Conservation (phyloP, 2,888 invertebrate genomes). For the Lordiphosa fenestrarum region DNA sequence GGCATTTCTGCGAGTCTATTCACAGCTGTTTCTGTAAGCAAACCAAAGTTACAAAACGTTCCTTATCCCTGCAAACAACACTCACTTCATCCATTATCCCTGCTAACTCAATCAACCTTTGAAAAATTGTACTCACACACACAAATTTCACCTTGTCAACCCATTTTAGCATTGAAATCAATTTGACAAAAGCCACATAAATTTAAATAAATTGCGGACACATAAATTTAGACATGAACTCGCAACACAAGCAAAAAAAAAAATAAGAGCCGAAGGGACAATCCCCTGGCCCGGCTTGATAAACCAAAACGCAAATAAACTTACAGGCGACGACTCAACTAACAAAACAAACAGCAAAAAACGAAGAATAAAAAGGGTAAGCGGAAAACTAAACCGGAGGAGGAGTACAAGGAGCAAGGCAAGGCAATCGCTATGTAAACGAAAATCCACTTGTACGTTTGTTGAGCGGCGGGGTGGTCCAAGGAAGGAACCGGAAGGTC, state of each 20-base stretch:
- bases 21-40: too few relatives aligned
- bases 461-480: slow-evolving; percentile 1
- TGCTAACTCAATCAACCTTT: slow-evolving; percentile 59
- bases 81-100: too few relatives aligned
- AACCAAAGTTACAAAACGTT: too few relatives aligned
- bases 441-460: slow-evolving; percentile 35
- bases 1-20: too few relatives aligned
- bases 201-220: slow-evolving; percentile 74
- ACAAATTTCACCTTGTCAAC: slow-evolving; percentile 61
- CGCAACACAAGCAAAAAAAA: slow-evolving; percentile 5
- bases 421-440: slow-evolving; percentile 45
- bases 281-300: slow-evolving; percentile 26
- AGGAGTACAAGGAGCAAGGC: slow-evolving; percentile 4
- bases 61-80: too few relatives aligned
- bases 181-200: slow-evolving; percentile 76
- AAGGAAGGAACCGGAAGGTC: slow-evolving; percentile 5
- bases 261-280: slow-evolving; percentile 11
- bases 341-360: slow-evolving; percentile 62
- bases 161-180: slow-evolving; percentile 74
- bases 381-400: slow-evolving; percentile 47
- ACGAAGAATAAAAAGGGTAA: slow-evolving; percentile 38
- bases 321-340: slow-evolving; percentile 66
- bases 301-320: slow-evolving; percentile 73
- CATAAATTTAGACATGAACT: slow-evolving; percentile 70
- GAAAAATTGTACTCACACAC: slow-evolving; percentile 27